phyloP scores from a whole-genome alignment of 2,113 vertebrate genomes.

The Peromyscus maniculatus region DNA sequence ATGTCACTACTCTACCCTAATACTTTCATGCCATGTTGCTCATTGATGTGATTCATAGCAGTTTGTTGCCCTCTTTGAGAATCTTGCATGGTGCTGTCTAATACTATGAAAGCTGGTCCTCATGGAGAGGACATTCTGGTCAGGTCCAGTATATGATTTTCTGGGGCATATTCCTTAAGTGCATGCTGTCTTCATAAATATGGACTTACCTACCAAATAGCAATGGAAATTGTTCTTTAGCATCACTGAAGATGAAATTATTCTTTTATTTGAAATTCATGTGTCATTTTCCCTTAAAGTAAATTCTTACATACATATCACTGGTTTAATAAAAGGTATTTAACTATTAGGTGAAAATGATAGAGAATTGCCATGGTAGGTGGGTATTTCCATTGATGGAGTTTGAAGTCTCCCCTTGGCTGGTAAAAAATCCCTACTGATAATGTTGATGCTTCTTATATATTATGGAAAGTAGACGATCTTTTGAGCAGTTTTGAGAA shows the following conservation, averaged over 20 bases:
- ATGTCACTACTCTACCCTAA: not conserved
- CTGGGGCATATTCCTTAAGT: not conserved
- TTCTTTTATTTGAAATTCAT: not conserved
- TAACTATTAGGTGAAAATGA: not conserved
- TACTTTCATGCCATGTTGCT: not conserved
- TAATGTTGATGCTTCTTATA: not conserved
- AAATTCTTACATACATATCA: not conserved
- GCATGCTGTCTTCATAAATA: not conserved
- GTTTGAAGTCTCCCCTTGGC: not conserved
- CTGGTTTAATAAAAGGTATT: not conserved
- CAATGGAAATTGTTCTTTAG: not conserved
- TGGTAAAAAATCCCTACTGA: not conserved
- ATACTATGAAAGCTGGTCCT: not conserved
- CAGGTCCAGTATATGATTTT: too few relatives aligned
- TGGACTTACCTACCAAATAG: not conserved
- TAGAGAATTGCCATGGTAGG: accelerated
- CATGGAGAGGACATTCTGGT: too few relatives aligned
- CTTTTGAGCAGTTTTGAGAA: not conserved
- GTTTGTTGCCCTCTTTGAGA: not conserved
- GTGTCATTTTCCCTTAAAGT: not conserved
- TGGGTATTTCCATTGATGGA: not conserved
- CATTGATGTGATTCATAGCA: not conserved
- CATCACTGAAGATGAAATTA: not conserved
- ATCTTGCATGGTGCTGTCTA: not conserved
- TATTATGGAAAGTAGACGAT: accelerated